A percentile compares a stretch with the other conserved stretches of the same genome.
Conservation (phyloP, 2,113 vertebrate genomes). For the Enhydra lutris region DNA sequence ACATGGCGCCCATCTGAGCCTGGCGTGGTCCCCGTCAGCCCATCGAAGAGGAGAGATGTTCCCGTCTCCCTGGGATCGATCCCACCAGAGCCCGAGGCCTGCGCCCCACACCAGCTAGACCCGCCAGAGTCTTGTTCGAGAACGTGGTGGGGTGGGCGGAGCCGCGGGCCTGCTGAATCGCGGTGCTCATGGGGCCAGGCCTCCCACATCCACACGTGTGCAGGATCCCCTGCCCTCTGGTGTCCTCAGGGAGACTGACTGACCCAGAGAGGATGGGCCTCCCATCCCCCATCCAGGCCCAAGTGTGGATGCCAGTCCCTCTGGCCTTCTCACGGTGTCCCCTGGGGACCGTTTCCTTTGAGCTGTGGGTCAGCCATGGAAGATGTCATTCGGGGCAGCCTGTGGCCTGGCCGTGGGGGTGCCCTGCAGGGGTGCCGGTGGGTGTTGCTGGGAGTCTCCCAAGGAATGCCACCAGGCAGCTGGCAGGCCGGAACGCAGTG, state of each 20-base stretch:
- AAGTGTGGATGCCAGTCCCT: accelerated
- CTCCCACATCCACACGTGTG: not conserved
- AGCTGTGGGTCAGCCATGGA: not conserved
- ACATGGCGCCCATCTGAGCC: accelerated
- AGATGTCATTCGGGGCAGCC: not conserved
- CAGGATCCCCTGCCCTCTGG: not conserved
- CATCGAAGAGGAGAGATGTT: not conserved
- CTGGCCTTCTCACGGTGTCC: no score
- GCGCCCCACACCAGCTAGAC: accelerated
- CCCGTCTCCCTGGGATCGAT: not conserved
- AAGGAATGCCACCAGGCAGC: not conserved
- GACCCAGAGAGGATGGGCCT: not conserved
- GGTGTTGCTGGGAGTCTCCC: not conserved
- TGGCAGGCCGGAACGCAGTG: not conserved
- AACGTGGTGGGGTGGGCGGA: accelerated
- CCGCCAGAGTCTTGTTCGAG: not conserved
- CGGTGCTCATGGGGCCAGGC: no score
- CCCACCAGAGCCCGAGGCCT: not conserved
- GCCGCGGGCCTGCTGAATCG: not conserved
- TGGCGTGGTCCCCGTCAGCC: not conserved
- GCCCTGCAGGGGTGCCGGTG: not conserved
- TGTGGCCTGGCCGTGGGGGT: not conserved
- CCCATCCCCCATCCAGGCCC: no score
- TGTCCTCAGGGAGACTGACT: not conserved
- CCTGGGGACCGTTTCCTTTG: not conserved